These are phyloP conservation scores for Pardosa pseudoannulata DNA, from an alignment of 2,888 invertebrate genomes.

Conservation along the genomic window DNA sequence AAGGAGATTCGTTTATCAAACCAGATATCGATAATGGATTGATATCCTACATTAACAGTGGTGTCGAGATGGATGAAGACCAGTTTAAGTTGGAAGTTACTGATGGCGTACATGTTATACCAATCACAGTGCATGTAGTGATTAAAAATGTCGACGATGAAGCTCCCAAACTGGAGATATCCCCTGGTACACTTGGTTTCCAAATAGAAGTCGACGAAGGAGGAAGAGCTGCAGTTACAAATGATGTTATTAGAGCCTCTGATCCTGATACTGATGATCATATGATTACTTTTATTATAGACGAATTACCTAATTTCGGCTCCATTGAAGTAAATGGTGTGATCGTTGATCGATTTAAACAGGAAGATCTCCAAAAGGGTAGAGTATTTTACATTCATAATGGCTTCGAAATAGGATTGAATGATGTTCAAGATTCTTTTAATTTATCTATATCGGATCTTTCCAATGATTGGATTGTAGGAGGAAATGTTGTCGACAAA, in stretches of 20 bases:
- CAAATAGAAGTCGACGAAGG: constrained; percentile 76
- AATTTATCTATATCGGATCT: constrained; percentile 76
- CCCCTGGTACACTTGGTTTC: constrained; percentile 75
- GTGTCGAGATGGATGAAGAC: constrained; percentile 76
- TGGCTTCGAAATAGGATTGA: constrained; percentile 76
- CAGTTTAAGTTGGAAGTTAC: constrained; percentile 77
- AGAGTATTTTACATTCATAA: constrained; percentile 76
- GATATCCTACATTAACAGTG: constrained; percentile 76
- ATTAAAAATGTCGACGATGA: constrained; percentile 77
- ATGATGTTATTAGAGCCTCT: constrained; percentile 75
- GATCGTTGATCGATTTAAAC: constrained; percentile 76
- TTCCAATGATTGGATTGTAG: constrained; percentile 75
- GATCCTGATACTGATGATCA: constrained; percentile 76
- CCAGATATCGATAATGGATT: constrained; percentile 76
- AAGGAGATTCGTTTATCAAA: constrained; percentile 76
- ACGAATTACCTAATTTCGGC: constrained; percentile 75
- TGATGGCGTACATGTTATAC: constrained; percentile 77
- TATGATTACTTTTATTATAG: constrained; percentile 76
- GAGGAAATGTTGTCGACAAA: constrained; percentile 75
- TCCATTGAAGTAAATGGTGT: constrained; percentile 75
- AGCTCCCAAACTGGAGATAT: constrained; percentile 75
- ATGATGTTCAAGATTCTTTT: constrained; percentile 75
- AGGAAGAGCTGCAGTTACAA: constrained; percentile 74
- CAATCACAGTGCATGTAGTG: constrained; percentile 76
- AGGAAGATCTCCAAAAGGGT: constrained; percentile 75